phyloP scores from a whole-genome alignment of 1,140 invertebrate species.

The Oncopeltus fasciatus region DNA sequence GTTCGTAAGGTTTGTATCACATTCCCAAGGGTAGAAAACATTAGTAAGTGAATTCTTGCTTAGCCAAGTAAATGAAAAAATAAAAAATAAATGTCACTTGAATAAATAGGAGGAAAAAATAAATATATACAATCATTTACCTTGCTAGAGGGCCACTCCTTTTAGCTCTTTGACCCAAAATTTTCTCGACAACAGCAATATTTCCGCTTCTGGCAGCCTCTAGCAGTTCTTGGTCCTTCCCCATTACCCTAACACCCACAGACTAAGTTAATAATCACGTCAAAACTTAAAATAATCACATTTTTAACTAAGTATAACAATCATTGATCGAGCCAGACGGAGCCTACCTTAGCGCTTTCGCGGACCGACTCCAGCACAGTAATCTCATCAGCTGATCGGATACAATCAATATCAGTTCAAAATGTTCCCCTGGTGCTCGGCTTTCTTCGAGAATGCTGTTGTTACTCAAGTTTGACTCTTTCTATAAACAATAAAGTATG shows the following conservation, averaged over 20 bases:
- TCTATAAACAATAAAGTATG: no score
- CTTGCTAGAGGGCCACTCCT: constrained; percentile 83
- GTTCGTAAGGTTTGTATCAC: no score
- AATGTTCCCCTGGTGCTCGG: neutral
- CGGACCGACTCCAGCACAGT: neutral
- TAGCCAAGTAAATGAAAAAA: no score
- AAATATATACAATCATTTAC: constrained; percentile 34
- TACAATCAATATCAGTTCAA: constrained; percentile 2
- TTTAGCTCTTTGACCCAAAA: constrained; percentile 74
- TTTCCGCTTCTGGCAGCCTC: constrained; percentile 88
- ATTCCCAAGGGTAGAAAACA: no score
- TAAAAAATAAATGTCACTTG: no score
- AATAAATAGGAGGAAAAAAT: no score
- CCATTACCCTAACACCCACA: constrained; percentile 51
- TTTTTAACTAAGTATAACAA: constrained; percentile 9
- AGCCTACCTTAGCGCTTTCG: neutral
- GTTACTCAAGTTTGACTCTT: no score
- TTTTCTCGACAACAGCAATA: constrained; percentile 74
- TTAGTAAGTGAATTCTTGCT: no score
- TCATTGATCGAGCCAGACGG: neutral
- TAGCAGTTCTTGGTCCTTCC: constrained; percentile 89
- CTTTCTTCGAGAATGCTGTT: no score
- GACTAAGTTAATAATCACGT: neutral
- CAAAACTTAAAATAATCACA: constrained; percentile 25
- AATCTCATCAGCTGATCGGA: constrained; percentile 1